Percentiles rank a stretch among this genome's conserved stretches.
Evolutionary conservation across 2,797 vertebrate species (phyloP).

Genomic region (Ctenopoma multispine): DNA sequence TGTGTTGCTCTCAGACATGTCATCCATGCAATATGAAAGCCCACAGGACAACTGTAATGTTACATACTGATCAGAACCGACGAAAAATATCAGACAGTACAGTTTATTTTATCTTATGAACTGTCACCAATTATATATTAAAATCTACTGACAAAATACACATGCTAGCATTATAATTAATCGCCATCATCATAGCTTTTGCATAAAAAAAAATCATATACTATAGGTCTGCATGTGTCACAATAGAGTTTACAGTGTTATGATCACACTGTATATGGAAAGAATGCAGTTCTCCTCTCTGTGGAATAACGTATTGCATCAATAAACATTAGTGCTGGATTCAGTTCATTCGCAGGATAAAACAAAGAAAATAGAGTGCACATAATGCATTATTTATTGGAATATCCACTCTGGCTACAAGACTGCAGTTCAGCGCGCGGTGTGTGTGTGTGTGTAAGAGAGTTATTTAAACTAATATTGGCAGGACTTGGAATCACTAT

Average conservation of each 20-base stretch:
- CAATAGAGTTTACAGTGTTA: conserved; percentile 24
- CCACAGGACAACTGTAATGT: conserved; percentile 15
- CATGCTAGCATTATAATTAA: conserved; percentile 43
- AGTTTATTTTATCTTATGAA: conserved; percentile 14
- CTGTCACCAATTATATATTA: too few species aligned
- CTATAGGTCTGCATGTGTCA: conserved; percentile 14
- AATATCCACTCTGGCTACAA: conserved; percentile 28
- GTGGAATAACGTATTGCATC: conserved; percentile 27
- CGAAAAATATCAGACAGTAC: conserved; percentile 19
- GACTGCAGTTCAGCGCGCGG: conserved; percentile 1
- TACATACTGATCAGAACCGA: conserved; percentile 37
- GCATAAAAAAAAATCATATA: conserved; percentile 24
- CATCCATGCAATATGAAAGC: background rate
- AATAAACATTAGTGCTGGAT: conserved; percentile 24
- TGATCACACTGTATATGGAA: background rate
- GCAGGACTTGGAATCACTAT: conserved; percentile 41
- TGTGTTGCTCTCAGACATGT: background rate
- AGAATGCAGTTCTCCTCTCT: background rate
- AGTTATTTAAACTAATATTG: conserved; percentile 51
- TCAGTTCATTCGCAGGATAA: conserved; percentile 24
- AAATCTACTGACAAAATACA: too few species aligned
- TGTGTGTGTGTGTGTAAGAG: background rate
- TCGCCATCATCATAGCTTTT: conserved; percentile 13
- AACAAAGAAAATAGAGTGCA: conserved; percentile 22
- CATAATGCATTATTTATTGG: conserved; percentile 55